Base-by-base conservation (phyloP, 2,888 invertebrate genomes). In the Dynastes hyllus region DNA sequence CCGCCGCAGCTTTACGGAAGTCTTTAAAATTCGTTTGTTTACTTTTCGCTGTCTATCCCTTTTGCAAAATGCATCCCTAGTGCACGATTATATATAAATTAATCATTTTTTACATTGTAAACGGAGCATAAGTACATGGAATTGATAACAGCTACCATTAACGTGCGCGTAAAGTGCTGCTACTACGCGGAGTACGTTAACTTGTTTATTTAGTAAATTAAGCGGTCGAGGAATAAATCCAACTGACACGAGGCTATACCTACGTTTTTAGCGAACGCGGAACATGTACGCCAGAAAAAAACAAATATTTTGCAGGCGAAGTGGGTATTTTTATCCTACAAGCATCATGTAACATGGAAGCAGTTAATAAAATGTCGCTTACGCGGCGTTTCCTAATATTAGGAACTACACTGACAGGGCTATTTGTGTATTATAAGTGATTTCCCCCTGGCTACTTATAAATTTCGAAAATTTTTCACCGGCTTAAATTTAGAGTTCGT, bases 191-290 rank as follows among this genome's bases (percentile, higher is more conserved):
- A 53, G 5, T 55, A 53, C 73, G 73, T 61, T 45, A 75, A 63
- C 61, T 61, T 75, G 73, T 75, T 75, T 75, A 45, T 58, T 75
- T 75, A 61, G 61, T 61, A 40, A 75, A 58, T 45, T 75, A 61
- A 75, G 61, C 61, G 45, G 40, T 45, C 27, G 22, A 22, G 51
- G 45, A 75, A 45, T 61, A 75, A 50, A 63, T 75, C 45, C 11
- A 27, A 16, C 32, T 9, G 22, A 58, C 55, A 8, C 22, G 55
- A 27, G n/a, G 45, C 50, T 61, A 37, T 37, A 37, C 32, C 32
- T 37, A 13, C 11, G 50, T 27, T 75, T 27, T 75, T 13, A 45
- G 45, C 61, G 45, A 27, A n/a, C 55, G 45, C 27, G 22, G 13
- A 37, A 37, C 53, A 32, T 55, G 27, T 55, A 58, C 32, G 16